Evolutionary conservation across 1,140 invertebrate genomes (phyloP).

Genomic region (honey bee (Apis mellifera)): Amel_HAv3.1 CM009939.2:9660501-9661000

Average conservation of each 20-base stretch:
- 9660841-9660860: background rate
- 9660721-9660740: conserved; percentile 78
- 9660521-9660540: conserved; percentile 16
- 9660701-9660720: conserved; percentile 74
- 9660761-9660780: conserved; percentile 30
- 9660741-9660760: conserved; percentile 75
- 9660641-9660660: conserved; percentile 75
- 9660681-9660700: conserved; percentile 77
- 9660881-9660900: background rate
- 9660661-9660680: conserved; percentile 76
- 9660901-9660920: too few relatives aligned
- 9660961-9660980: background rate
- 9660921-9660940: too few relatives aligned
- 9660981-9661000: background rate
- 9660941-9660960: background rate
- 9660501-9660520: conserved; percentile 39
- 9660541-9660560: conserved; percentile 25
- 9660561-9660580: conserved; percentile 65
- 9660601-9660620: conserved; percentile 56
- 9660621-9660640: conserved; percentile 68
- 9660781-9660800: conserved; percentile 51
- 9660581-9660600: conserved; percentile 61
- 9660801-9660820: conserved; percentile 7
- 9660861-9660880: background rate
- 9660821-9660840: conserved; percentile 34